Base-by-base conservation (phyloP, 2,888 invertebrate genomes). In the Machimus rusticus region DNA sequence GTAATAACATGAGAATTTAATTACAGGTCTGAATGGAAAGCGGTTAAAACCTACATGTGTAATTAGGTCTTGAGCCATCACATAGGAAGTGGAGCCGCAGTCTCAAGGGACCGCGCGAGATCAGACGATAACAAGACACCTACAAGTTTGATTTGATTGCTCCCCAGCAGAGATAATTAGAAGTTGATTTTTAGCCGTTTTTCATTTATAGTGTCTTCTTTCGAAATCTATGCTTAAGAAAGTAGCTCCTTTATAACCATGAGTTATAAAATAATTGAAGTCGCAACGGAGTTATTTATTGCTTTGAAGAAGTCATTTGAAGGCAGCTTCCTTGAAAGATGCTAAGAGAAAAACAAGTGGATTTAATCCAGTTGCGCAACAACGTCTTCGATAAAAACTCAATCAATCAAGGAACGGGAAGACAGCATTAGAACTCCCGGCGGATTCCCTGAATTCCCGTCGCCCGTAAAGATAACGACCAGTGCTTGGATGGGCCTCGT, bases 1-100 rank as follows among this genome's bases (percentile, higher is more conserved):
- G n/a, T n/a, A 76, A 76, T 76, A 37, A 76, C 37, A 37, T 76
- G 76, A 76, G 76, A 76, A 76, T 76, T 34, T 76, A 76, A 76
- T 76, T 76, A 76, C 37, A 1, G 37, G 37, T 37, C 76, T 37
- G 34, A 76, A 76, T 76, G 34, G 34, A 76, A 76, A 34, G 76
- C 76, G 34, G 37, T 76, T 76, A 34, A 34, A 76, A 31, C 76
- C 76, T 76, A 76, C 76, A 76, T 37, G 16, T 76, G 34, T 76
- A 76, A 76, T 76, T 76, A 76, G 76, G 37, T 37, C 16, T 76
- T 34, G 66, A 66, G 66, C 19, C 66, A 28, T n/a, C 37, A 34
- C 76, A 37, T 76, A 37, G 37, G 76, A 76, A 76, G 34, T 76
- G 76, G 23, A 66, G 9, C n/a, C n/a, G 51, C n/a, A 51, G 28